Evolutionary conservation across 2,888 invertebrate genomes (phyloP).

Genomic region (Drosophila koepferae): DNA sequence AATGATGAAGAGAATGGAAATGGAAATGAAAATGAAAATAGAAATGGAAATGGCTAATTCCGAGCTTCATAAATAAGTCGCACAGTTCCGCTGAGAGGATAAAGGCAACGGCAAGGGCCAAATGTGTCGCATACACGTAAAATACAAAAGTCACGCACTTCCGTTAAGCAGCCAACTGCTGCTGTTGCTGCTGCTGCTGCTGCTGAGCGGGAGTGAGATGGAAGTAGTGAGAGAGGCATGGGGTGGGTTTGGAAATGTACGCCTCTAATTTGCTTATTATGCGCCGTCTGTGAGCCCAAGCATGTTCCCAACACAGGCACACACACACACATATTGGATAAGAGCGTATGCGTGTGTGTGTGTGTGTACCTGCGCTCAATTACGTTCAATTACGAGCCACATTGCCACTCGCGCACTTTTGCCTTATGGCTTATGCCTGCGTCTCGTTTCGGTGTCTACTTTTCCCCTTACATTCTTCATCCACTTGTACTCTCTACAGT

Average conservation of each 20-base stretch:
- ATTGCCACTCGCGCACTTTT: conserved; percentile 71
- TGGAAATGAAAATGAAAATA: conserved; percentile 45
- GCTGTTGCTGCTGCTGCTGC: background rate
- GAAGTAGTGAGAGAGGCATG: conserved; percentile 1
- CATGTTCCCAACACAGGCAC: conserved; percentile 23
- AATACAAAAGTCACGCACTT: conserved; percentile 75
- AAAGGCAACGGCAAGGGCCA: conserved; percentile 3
- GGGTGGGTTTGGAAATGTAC: conserved; percentile 19
- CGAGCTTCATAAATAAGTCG: conserved; percentile 64
- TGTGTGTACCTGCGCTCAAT: conserved; percentile 71
- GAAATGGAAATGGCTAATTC: conserved; percentile 35
- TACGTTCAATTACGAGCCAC: conserved; percentile 73
- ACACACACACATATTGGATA: conserved; percentile 11
- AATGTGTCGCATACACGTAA: conserved; percentile 65
- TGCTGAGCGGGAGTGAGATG: conserved; percentile 1
- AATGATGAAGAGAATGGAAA: conserved; percentile 31
- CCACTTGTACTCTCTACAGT: conserved; percentile 32
- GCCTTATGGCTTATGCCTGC: conserved; percentile 37
- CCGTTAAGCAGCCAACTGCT: conserved; percentile 46
- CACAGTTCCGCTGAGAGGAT: conserved; percentile 52
- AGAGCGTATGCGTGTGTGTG: conserved; percentile 11
- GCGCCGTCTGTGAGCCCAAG: conserved; percentile 38
- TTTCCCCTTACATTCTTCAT: conserved; percentile 29
- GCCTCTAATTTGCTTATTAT: conserved; percentile 60
- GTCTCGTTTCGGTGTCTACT: conserved; percentile 31